Conservation (phyloP, 2,888 invertebrate species). For the Lomographa bimaculata region DNA sequence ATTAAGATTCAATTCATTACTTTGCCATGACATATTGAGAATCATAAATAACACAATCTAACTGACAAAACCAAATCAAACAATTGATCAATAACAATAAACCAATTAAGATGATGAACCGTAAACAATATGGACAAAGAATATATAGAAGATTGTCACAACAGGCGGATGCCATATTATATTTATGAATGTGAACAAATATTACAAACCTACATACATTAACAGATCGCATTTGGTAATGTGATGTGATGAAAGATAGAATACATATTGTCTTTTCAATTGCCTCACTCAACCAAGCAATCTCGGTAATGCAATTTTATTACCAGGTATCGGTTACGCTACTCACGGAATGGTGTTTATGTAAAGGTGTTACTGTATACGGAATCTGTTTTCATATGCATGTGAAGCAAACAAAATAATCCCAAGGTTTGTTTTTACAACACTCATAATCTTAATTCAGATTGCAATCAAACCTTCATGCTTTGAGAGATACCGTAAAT, state of each 20-base stretch:
- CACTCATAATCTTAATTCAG: slow-evolving; percentile 20
- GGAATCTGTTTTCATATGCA: slow-evolving; percentile 15
- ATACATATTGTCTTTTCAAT: slow-evolving; percentile 59
- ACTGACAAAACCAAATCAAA: slow-evolving; percentile 53
- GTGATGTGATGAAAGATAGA: slow-evolving; percentile 60
- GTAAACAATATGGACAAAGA: slow-evolving; percentile 56
- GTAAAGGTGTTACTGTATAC: slow-evolving; percentile 35
- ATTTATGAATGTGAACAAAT: slow-evolving; percentile 41
- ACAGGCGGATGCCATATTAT: slow-evolving; percentile 43
- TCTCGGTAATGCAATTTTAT: slow-evolving; percentile 55
- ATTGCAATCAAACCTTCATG: slow-evolving; percentile 24
- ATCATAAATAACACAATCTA: slow-evolving; percentile 39
- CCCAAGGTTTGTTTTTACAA: slow-evolving; percentile 23
- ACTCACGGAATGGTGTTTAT: slow-evolving; percentile 40
- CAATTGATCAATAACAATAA: slow-evolving; percentile 57
- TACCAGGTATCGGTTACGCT: slow-evolving; percentile 47
- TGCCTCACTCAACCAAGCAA: slow-evolving; percentile 48
- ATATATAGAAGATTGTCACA: slow-evolving; percentile 51
- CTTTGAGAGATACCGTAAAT: slow-evolving; percentile 18
- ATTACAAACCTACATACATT: slow-evolving; percentile 39
- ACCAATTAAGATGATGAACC: slow-evolving; percentile 56
- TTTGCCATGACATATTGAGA: slow-evolving; percentile 32
- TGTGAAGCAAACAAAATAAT: slow-evolving; percentile 20
- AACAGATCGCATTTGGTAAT: slow-evolving; percentile 58
- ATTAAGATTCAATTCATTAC: no score